A percentile compares a stretch with the other conserved stretches of the same genome.
These are phyloP conservation scores for Rachycentron canadum DNA, from an alignment of 2,797 vertebrate species.

Conservation along the genomic window DNA sequence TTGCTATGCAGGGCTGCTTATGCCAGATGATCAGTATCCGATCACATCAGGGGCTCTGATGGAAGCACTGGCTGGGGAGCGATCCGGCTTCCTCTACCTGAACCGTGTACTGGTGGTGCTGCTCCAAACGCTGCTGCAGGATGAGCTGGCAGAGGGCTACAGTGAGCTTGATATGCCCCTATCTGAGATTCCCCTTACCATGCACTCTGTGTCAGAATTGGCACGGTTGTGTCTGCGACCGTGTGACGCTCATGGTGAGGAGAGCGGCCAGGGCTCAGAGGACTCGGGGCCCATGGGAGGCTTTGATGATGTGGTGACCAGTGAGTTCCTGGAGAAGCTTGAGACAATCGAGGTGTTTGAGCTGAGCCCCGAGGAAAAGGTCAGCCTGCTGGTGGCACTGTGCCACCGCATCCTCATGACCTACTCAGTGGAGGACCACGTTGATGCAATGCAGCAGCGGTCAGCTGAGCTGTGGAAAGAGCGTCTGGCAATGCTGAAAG, in stretches of 20 bases:
- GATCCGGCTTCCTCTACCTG: slow-evolving; percentile 94
- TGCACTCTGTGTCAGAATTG: slow-evolving; percentile 95
- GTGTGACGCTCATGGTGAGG: slow-evolving; percentile 90
- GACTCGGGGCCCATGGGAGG: slow-evolving; percentile 74
- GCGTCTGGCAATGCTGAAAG: slow-evolving; percentile 92
- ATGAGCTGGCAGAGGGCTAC: slow-evolving; percentile 97
- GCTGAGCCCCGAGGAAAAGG: slow-evolving; percentile 92
- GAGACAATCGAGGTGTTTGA: slow-evolving; percentile 96
- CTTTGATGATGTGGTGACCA: slow-evolving; percentile 93
- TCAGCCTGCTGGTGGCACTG: slow-evolving; percentile 90
- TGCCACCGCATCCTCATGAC: slow-evolving; percentile 99
- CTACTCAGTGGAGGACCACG: slow-evolving; percentile 95
- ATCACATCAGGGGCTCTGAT: slow-evolving; percentile 92
- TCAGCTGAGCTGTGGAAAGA: slow-evolving; percentile 96
- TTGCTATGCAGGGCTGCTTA: slow-evolving; percentile 92
- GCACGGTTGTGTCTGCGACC: slow-evolving; percentile 95
- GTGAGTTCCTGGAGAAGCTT: slow-evolving; percentile 94
- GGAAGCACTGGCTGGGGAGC: slow-evolving; percentile 94
- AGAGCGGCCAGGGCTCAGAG: slow-evolving; percentile 85
- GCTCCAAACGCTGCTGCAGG: slow-evolving; percentile 95
- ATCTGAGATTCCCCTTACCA: slow-evolving; percentile 96
- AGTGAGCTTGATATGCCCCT: slow-evolving; percentile 95
- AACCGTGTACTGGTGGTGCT: slow-evolving; percentile 95
- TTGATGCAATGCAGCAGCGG: slow-evolving; percentile 93
- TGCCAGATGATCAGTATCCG: slow-evolving; percentile 95